Conservation (phyloP, 2,797 vertebrate genomes). For the Mareca penelope region DNA sequence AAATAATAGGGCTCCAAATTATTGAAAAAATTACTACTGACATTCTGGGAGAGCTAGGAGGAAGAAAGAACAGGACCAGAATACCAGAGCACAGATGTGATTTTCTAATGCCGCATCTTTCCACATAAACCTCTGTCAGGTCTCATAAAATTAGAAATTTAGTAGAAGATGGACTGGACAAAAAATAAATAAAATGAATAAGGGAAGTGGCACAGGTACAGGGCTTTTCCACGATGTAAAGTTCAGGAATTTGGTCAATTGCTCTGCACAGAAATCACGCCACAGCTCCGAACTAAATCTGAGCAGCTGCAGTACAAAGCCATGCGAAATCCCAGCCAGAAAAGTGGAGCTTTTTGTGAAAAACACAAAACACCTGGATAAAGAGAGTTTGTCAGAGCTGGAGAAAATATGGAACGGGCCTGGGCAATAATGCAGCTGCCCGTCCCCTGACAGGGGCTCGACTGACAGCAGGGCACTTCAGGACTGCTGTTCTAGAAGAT, state of each 20-base stretch:
- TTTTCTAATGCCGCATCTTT: neutral
- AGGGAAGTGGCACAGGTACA: neutral
- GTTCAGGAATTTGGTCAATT: neutral
- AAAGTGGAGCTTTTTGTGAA: neutral
- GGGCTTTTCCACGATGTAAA: neutral
- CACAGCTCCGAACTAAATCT: neutral
- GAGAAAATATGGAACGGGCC: neutral
- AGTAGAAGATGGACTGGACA: neutral
- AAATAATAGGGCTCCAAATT: neutral
- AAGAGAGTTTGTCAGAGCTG: neutral
- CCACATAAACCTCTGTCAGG: neutral
- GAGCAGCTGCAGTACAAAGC: neutral
- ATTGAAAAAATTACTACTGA: neutral
- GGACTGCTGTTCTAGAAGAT: neutral
- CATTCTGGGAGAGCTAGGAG: neutral
- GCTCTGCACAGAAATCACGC: neutral
- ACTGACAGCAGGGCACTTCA: neutral
- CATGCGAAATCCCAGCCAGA: neutral
- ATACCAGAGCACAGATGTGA: neutral
- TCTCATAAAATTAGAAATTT: neutral
- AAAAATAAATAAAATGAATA: neutral
- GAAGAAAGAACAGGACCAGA: neutral
- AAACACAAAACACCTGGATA: neutral
- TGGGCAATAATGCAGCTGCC: neutral
- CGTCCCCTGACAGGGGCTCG: neutral